A percentile compares a stretch with the other conserved stretches of the same genome.
phyloP scores from a whole-genome alignment of 2,113 vertebrate genomes.

The Albula glossodonta region DNA sequence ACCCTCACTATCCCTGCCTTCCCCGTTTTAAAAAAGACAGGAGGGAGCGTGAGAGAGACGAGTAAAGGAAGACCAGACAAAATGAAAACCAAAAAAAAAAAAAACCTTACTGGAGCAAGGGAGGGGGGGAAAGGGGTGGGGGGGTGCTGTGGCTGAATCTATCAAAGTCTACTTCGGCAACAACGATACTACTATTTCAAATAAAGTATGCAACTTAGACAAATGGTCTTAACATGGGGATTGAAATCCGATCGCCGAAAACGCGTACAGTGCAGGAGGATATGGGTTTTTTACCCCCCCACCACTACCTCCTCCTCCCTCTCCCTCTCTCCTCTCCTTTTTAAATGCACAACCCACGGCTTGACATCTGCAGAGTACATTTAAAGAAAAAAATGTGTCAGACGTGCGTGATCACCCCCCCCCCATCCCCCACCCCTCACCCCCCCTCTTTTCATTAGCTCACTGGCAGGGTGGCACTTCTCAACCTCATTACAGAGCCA shows the following conservation, averaged over 20 bases:
- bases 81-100: constrained; percentile 62
- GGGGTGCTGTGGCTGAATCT: constrained; percentile 49
- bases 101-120: constrained; percentile 43
- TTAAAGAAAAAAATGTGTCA: constrained; percentile 97
- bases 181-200: constrained; percentile 74
- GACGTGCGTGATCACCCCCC: constrained; percentile 85
- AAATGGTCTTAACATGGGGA: constrained; percentile 63
- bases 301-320: constrained; percentile 42
- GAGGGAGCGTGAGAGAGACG: constrained; percentile 25
- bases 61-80: constrained; percentile 31
- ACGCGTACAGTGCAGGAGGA: constrained; percentile 22
- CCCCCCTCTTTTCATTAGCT: constrained; percentile 92
- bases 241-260: constrained; percentile 63
- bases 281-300: constrained; percentile 40
- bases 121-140: constrained; percentile 13
- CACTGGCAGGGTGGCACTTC: constrained; percentile 99
- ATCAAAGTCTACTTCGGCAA: constrained; percentile 79
- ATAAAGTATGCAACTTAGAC: constrained; percentile 66
- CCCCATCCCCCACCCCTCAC: constrained; percentile 60
- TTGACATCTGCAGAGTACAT: constrained; percentile 99
- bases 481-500: constrained; percentile 99
- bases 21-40: constrained; percentile 39
- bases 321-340: constrained; percentile 51
- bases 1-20: constrained; percentile 63
- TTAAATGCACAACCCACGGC: constrained; percentile 79